A percentile compares a stretch with the other conserved stretches of the same genome.
These are phyloP conservation scores for Sarcophaga variegata DNA, from an alignment of 2,888 invertebrate genomes.

Conservation along the genomic window DNA sequence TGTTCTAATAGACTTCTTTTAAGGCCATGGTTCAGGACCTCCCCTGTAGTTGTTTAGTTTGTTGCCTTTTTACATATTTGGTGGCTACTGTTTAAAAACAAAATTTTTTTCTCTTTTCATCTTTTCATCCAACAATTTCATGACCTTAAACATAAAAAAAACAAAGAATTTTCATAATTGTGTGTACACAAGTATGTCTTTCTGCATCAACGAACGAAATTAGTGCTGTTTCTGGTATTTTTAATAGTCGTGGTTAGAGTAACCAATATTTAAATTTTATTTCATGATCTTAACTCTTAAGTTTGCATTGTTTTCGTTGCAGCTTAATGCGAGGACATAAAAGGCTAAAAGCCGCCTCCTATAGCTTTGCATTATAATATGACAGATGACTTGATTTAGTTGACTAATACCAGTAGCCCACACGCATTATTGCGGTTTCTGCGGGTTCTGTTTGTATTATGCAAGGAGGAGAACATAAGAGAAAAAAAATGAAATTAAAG, in stretches of 20 bases:
- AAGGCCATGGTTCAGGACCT: slow-evolving; percentile 67
- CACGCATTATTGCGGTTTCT: slow-evolving; percentile 58
- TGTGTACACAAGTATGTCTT: slow-evolving; percentile 6
- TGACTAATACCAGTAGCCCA: slow-evolving; percentile 59
- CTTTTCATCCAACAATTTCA: slow-evolving; percentile 51
- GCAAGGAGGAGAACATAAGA: background rate
- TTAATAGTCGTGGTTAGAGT: slow-evolving; percentile 65
- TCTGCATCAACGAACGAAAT: slow-evolving; percentile 46
- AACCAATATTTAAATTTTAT: slow-evolving; percentile 56
- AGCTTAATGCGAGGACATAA: slow-evolving; percentile 23
- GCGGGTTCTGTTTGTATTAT: background rate
- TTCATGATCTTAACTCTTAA: background rate
- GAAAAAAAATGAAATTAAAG: background rate
- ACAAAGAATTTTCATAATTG: slow-evolving; percentile 59
- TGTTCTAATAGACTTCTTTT: slow-evolving; percentile 48
- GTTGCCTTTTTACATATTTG: slow-evolving; percentile 59
- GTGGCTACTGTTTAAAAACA: slow-evolving; percentile 58
- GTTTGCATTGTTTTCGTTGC: slow-evolving; percentile 17
- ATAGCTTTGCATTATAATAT: slow-evolving; percentile 43
- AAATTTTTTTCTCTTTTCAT: background rate
- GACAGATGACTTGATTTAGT: slow-evolving; percentile 69
- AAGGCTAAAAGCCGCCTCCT: slow-evolving; percentile 46
- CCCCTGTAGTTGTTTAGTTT: slow-evolving; percentile 54
- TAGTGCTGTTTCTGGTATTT: slow-evolving; percentile 50
- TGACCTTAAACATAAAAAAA: slow-evolving; percentile 65